These are phyloP conservation scores for Trichonephila inaurata DNA, from an alignment of 1,140 invertebrate species.

Conservation along the genomic window DNA sequence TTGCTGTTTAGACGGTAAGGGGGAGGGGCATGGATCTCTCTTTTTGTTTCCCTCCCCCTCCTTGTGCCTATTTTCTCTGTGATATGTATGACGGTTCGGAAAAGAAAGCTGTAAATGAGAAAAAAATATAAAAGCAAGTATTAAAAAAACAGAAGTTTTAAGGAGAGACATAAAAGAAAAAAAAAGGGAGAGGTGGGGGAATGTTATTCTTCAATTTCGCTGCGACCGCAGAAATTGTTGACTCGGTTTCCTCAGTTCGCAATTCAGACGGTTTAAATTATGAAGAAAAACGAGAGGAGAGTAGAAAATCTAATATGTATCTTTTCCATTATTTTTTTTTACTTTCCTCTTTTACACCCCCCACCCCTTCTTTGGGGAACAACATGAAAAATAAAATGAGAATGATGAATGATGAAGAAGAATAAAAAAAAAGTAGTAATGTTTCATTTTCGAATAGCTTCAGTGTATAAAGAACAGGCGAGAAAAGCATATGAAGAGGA, in stretches of 20 bases:
- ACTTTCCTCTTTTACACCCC: neutral
- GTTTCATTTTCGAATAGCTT: conserved; percentile 28
- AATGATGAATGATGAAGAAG: neutral
- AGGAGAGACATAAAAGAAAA: neutral
- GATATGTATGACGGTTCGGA: too few species aligned
- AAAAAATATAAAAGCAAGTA: neutral
- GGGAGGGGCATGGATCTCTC: neutral
- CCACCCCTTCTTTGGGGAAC: too few species aligned
- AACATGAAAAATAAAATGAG: neutral
- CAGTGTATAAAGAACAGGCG: neutral
- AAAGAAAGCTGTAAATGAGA: conserved; percentile 12
- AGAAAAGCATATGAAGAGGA: neutral
- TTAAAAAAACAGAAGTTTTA: neutral
- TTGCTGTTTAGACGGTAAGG: neutral
- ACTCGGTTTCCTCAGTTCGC: neutral
- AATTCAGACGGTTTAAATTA: conserved; percentile 27
- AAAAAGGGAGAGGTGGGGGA: neutral
- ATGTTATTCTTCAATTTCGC: conserved; percentile 62
- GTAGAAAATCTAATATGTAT: conserved; percentile 39
- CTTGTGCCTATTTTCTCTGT: neutral
- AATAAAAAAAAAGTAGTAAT: conserved; percentile 6
- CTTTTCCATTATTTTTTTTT: conserved; percentile 24
- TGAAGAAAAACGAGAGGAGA: neutral
- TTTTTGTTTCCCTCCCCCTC: neutral
- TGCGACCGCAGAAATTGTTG: conserved; percentile 54